Conservation (phyloP, 2,888 invertebrate species). For the Chrysomela aeneicollis region DNA sequence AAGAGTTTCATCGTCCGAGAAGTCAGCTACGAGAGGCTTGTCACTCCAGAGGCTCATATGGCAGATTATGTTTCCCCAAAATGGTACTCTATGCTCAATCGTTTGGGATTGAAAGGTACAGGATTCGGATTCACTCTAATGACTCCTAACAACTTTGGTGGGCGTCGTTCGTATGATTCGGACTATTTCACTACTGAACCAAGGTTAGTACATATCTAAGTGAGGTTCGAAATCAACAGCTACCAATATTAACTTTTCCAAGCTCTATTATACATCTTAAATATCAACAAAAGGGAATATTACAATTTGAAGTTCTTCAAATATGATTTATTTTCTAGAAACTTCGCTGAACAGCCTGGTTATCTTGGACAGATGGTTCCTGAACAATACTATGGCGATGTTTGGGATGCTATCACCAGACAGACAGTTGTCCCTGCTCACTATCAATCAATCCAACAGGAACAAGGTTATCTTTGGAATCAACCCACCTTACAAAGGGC, state of each 20-base stretch:
- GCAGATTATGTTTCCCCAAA: neutral
- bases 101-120: neutral
- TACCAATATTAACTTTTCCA: too few relatives aligned
- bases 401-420: neutral
- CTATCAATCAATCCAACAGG: neutral
- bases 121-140: neutral
- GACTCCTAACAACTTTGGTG: too few relatives aligned
- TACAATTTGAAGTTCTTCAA: too few relatives aligned
- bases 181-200: too few relatives aligned
- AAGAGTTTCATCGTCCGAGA: conserved; percentile 1
- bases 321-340: neutral
- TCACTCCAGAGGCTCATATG: neutral
- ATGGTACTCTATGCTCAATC: neutral
- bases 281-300: too few relatives aligned
- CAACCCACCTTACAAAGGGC: neutral
- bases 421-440: neutral
- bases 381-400: neutral
- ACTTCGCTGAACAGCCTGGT: neutral
- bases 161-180: too few relatives aligned
- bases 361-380: neutral
- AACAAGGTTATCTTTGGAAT: neutral
- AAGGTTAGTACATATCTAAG: neutral
- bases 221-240: too few relatives aligned
- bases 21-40: neutral
- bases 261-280: too few relatives aligned